These are phyloP conservation scores for Pipistrellus kuhlii DNA, from an alignment of 2,797 vertebrate genomes.

Conservation along the genomic window DNA sequence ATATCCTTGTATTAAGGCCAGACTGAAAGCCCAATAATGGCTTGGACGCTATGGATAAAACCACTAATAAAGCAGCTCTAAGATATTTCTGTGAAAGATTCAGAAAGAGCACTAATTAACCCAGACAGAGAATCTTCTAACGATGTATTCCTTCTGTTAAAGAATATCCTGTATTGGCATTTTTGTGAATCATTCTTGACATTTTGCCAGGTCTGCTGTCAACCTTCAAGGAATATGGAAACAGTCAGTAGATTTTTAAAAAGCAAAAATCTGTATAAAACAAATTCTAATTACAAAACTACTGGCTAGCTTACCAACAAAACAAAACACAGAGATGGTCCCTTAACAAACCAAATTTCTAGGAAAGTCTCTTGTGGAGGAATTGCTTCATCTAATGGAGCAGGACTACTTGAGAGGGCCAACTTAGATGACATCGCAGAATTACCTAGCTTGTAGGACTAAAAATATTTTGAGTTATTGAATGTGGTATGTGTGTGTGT, in stretches of 20 bases:
- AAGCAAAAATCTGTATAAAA: constrained; percentile 81
- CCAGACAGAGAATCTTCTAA: constrained; percentile 74
- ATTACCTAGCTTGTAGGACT: neutral
- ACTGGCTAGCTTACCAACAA: constrained; percentile 35
- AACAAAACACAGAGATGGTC: constrained; percentile 37
- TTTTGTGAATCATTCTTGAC: constrained; percentile 77
- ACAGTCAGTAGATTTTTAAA: constrained; percentile 71
- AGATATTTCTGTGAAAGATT: constrained; percentile 70
- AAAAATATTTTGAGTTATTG: neutral
- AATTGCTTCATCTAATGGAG: constrained; percentile 75
- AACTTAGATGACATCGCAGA: constrained; percentile 68
- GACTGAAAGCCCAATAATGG: constrained; percentile 63
- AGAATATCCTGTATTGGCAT: constrained; percentile 80
- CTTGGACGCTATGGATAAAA: constrained; percentile 54
- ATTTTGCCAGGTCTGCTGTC: constrained; percentile 77
- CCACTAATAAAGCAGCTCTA: constrained; percentile 64
- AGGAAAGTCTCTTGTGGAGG: constrained; percentile 74
- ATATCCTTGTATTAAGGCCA: constrained; percentile 71
- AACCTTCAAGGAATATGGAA: constrained; percentile 80
- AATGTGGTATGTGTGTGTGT: neutral
- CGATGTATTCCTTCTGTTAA: constrained; percentile 72
- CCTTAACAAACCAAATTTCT: constrained; percentile 78
- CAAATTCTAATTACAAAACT: constrained; percentile 82
- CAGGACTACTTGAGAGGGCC: constrained; percentile 71
- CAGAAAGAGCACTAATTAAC: constrained; percentile 81